phyloP scores from a whole-genome alignment of 2,888 invertebrate species.

The Campoplex nolae region DNA sequence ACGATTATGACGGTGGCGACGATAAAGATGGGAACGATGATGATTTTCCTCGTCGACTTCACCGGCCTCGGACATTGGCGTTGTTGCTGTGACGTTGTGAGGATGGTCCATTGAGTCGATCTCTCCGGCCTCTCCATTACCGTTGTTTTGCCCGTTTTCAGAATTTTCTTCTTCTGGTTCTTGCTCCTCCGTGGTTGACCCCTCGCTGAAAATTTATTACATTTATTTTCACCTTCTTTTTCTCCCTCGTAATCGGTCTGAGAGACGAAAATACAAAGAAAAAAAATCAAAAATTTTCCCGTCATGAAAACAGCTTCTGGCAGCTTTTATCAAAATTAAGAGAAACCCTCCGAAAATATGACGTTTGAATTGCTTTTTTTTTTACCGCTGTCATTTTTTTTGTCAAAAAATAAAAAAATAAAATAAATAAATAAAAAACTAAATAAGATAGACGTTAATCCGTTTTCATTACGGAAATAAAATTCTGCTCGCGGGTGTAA shows the following conservation, averaged over 20 bases:
- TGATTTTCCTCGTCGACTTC: slow-evolving; percentile 58
- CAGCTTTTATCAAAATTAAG: not conserved
- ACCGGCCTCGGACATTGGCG: slow-evolving; percentile 40
- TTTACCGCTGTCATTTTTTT: not conserved
- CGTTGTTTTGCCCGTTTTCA: slow-evolving; percentile 66
- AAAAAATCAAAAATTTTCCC: not conserved
- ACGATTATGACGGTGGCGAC: slow-evolving; percentile 67
- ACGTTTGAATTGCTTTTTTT: not conserved
- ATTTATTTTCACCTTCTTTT: slow-evolving; percentile 15
- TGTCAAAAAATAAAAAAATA: not conserved
- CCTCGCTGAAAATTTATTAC: slow-evolving; percentile 77
- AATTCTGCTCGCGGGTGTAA: not conserved
- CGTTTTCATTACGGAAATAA: too few species aligned
- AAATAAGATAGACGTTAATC: too few species aligned
- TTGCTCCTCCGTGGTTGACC: slow-evolving; percentile 79
- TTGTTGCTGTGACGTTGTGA: slow-evolving; percentile 70
- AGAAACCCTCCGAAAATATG: not conserved
- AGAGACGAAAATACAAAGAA: not conserved
- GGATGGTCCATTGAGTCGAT: slow-evolving; percentile 75
- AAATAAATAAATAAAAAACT: too few species aligned
- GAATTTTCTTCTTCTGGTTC: slow-evolving; percentile 79
- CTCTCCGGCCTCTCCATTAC: slow-evolving; percentile 71
- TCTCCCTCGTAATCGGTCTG: not conserved
- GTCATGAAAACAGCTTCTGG: not conserved
- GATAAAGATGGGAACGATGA: slow-evolving; percentile 37